A percentile compares a stretch with the other conserved stretches of the same genome.
These are phyloP conservation scores for Manis pentadactyla DNA, from an alignment of 2,797 vertebrate species.

Conservation along the genomic window DNA sequence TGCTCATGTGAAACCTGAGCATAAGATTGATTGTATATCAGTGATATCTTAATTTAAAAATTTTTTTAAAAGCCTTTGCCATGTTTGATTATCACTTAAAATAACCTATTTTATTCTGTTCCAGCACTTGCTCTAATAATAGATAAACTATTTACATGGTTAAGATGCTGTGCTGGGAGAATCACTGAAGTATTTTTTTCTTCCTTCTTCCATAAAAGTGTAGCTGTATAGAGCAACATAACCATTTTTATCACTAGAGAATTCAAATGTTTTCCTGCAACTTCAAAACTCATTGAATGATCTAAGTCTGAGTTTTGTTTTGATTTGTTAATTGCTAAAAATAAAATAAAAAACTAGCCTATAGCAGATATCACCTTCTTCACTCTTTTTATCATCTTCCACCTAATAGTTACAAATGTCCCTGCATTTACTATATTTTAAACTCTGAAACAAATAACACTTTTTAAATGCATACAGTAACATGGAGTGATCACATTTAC, in stretches of 20 bases:
- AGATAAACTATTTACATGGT: conserved; percentile 42
- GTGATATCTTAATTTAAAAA: too few species aligned
- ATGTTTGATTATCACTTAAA: conserved; percentile 59
- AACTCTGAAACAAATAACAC: conserved; percentile 53
- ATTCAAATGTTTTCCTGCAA: conserved; percentile 64
- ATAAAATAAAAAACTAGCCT: conserved; percentile 36
- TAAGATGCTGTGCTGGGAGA: conserved; percentile 47
- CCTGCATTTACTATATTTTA: conserved; percentile 60
- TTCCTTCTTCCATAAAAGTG: conserved; percentile 62
- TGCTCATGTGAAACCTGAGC: too few species aligned
- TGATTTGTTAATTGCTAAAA: conserved; percentile 48
- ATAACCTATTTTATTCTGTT: conserved; percentile 57
- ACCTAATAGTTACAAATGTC: conserved; percentile 41
- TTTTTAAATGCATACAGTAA: conserved; percentile 44
- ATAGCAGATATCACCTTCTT: neutral
- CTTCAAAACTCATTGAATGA: conserved; percentile 66
- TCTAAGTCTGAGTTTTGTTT: conserved; percentile 49
- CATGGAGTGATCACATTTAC: neutral
- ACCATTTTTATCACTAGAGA: conserved; percentile 57
- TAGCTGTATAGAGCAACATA: neutral
- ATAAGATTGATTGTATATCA: too few species aligned
- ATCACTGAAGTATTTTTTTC: conserved; percentile 43
- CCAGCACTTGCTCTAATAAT: conserved; percentile 55
- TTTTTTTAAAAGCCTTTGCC: neutral
- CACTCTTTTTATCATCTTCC: conserved; percentile 40